Evolutionary conservation across 2,888 invertebrate genomes (phyloP).

Genomic region (Archips crataeganus): DNA sequence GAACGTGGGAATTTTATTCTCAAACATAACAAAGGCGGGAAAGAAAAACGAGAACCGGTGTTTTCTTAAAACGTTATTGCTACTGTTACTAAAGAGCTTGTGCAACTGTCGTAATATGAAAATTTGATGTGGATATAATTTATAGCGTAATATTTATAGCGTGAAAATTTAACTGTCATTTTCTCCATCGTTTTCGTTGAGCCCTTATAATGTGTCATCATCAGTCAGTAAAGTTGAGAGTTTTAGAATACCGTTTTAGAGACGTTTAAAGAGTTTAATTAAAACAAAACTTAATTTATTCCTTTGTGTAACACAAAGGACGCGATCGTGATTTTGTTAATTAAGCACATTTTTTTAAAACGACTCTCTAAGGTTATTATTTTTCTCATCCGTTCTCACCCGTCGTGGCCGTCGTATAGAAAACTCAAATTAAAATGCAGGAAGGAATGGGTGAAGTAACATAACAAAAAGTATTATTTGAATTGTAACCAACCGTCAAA

Average conservation of each 20-base stretch:
- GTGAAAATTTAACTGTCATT: conserved; percentile 22
- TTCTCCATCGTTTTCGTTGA: background rate
- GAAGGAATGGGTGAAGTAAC: background rate
- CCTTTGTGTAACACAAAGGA: no score
- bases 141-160: conserved; percentile 16
- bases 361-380: no score
- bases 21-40: conserved; percentile 69
- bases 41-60: conserved; percentile 62
- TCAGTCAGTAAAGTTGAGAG: background rate
- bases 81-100: conserved; percentile 64
- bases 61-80: conserved; percentile 66
- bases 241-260: no score
- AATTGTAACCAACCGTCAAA: conserved; percentile 22
- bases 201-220: background rate
- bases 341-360: no score
- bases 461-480: conserved; percentile 22
- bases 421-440: background rate
- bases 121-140: conserved; percentile 33
- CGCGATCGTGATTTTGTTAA: no score
- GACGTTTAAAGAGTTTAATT: no score
- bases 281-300: no score
- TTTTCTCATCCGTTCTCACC: background rate
- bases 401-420: background rate
- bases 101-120: conserved; percentile 53
- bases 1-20: conserved; percentile 75